Conservation (phyloP, 2,113 vertebrate species). For the Piaya cayana region DNA sequence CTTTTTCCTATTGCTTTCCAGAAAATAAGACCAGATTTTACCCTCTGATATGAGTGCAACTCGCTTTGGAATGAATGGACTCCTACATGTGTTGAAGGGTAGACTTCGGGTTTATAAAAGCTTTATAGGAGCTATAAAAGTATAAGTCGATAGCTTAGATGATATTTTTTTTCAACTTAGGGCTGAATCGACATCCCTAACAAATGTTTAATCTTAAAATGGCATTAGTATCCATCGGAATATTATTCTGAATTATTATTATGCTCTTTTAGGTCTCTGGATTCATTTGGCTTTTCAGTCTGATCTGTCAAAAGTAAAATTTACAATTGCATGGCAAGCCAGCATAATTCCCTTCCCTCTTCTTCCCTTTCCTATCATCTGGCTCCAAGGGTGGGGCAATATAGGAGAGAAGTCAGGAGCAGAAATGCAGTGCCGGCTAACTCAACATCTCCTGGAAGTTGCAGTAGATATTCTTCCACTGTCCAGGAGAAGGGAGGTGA, state of each 20-base stretch:
- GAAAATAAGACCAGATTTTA: constrained; percentile 52
- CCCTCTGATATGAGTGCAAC: not conserved
- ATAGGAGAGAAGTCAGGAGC: not conserved
- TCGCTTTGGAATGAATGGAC: not conserved
- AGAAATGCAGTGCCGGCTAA: not conserved
- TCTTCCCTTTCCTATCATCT: not conserved
- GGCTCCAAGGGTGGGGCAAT: not conserved
- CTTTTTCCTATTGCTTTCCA: constrained; percentile 60
- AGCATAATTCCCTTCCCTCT: not conserved
- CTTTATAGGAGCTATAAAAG: constrained; percentile 56
- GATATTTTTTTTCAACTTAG: not conserved
- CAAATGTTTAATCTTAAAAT: constrained; percentile 3
- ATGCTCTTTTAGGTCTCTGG: not conserved
- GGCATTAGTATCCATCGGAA: not conserved
- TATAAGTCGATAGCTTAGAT: not conserved
- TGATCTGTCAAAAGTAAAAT: not conserved
- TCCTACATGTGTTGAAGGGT: not conserved
- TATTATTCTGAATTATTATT: not conserved
- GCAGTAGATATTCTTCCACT: not conserved
- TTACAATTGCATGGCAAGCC: not conserved
- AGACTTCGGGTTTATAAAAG: not conserved
- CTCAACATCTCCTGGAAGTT: not conserved
- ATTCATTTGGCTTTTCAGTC: not conserved
- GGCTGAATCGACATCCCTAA: not conserved
- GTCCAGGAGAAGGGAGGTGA: not conserved